Conservation (phyloP, 1,140 invertebrate species). For the Trialeurodes vaporariorum region DNA sequence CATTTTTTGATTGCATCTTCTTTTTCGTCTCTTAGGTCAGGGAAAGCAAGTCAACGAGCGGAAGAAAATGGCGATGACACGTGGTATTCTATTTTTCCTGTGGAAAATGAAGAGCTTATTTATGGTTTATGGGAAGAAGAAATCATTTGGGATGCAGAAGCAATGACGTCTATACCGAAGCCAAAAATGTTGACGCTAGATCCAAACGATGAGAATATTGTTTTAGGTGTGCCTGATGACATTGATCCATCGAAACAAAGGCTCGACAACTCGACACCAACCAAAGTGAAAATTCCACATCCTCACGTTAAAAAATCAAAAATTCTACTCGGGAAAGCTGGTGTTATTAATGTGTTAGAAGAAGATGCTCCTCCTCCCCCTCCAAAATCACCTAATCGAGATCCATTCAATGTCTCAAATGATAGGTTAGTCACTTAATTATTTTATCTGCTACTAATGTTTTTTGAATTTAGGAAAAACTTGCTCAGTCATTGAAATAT, state of each 20-base stretch:
- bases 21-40: too few relatives aligned
- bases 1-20: too few relatives aligned
- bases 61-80: constrained; percentile 60
- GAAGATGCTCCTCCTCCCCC: constrained; percentile 81
- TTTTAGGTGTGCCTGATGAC: constrained; percentile 82
- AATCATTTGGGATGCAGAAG: constrained; percentile 87
- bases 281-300: constrained; percentile 76
- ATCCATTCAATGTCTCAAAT: constrained; percentile 98
- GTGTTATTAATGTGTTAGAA: constrained; percentile 85
- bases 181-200: constrained; percentile 92
- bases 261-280: constrained; percentile 27
- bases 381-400: constrained; percentile 77
- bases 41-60: constrained; percentile 15
- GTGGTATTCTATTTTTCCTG: constrained; percentile 96
- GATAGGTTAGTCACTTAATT: constrained; percentile 53
- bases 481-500: too few relatives aligned
- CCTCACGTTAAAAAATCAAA: constrained; percentile 95
- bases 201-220: constrained; percentile 97
- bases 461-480: not conserved
- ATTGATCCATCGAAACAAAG: constrained; percentile 69
- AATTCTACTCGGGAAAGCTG: constrained; percentile 87
- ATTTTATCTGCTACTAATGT: not conserved
- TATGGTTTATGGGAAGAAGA: constrained; percentile 96
- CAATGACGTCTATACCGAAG: constrained; percentile 77
- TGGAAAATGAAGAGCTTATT: constrained; percentile 92